phyloP scores from a whole-genome alignment of 1,140 invertebrate genomes.

The Dreissena rostriformis region DNA sequence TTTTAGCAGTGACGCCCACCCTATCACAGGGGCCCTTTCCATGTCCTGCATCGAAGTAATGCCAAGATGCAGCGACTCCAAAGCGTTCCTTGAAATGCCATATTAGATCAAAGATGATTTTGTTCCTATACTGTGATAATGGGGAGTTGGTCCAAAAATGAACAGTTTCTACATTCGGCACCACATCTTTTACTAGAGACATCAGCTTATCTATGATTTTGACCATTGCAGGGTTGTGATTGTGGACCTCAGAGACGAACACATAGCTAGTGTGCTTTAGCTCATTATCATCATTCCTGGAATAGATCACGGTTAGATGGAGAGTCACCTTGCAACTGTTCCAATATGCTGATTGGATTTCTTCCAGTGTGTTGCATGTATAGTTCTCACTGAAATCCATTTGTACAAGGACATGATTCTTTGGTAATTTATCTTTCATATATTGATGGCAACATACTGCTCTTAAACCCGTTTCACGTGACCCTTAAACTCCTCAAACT shows the following conservation, averaged over 20 bases:
- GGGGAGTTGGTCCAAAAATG: slow-evolving; percentile 59
- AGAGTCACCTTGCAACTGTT: background rate
- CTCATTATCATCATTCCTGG: background rate
- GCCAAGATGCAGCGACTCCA: slow-evolving; percentile 15
- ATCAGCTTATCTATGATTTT: slow-evolving; percentile 12
- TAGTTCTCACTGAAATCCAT: too few relatives aligned
- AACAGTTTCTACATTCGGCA: too few relatives aligned
- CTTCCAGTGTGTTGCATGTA: too few relatives aligned
- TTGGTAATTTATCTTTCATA: too few relatives aligned
- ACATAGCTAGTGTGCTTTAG: slow-evolving; percentile 3
- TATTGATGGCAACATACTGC: slow-evolving; percentile 11
- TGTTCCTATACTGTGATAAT: slow-evolving; percentile 55
- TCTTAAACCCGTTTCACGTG: slow-evolving; percentile 17
- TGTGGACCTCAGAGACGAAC: slow-evolving; percentile 4
- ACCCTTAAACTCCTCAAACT: too few relatives aligned
- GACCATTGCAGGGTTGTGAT: slow-evolving; percentile 10
- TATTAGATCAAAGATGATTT: slow-evolving; percentile 35
- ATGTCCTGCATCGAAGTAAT: slow-evolving; percentile 24
- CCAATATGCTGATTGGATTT: slow-evolving; percentile 32
- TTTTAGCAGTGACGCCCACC: slow-evolving; percentile 42
- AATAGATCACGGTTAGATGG: slow-evolving; percentile 13
- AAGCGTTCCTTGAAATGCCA: background rate
- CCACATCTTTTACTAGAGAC: background rate
- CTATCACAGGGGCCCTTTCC: slow-evolving; percentile 47
- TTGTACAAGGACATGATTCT: too few relatives aligned